Evolutionary conservation across 2,797 vertebrate species (phyloP).

Genomic region (Artibeus jamaicensis): DNA sequence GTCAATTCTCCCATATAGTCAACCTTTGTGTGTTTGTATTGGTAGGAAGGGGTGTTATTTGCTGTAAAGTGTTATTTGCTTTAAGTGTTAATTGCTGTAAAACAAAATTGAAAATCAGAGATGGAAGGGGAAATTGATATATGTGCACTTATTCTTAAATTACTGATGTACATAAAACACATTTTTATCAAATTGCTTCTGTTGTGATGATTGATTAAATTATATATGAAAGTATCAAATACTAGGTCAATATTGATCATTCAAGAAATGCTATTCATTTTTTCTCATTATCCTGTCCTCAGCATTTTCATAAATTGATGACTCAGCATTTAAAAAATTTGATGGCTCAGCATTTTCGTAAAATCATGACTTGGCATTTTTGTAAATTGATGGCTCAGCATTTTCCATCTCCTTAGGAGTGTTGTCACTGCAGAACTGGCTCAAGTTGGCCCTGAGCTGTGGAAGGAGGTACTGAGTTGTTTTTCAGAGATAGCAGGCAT

Average conservation of each 20-base stretch:
- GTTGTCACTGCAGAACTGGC: too few species aligned
- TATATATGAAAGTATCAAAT: background rate
- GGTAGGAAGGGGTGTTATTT: background rate
- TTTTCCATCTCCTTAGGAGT: too few species aligned
- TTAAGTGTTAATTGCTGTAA: background rate
- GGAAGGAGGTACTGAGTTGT: too few species aligned
- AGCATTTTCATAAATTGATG: too few species aligned
- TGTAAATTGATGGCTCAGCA: too few species aligned
- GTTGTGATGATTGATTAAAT: background rate
- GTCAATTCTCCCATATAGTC: background rate
- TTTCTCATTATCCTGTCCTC: background rate
- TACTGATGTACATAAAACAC: background rate
- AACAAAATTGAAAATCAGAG: background rate
- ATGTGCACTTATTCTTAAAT: background rate
- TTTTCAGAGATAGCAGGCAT: too few species aligned
- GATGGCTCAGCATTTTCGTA: too few species aligned
- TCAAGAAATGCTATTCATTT: background rate
- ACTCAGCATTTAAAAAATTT: too few species aligned
- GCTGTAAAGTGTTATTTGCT: too few species aligned
- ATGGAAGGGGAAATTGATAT: background rate
- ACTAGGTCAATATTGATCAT: background rate
- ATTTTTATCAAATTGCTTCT: background rate
- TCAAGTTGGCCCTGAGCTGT: too few species aligned
- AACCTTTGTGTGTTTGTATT: background rate
- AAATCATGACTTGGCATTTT: too few species aligned